Evolutionary conservation across 2,113 vertebrate species (phyloP), one percentile per base, ranked within the genome.

Genomic region (Psilopogon haemacephalus): DNA sequence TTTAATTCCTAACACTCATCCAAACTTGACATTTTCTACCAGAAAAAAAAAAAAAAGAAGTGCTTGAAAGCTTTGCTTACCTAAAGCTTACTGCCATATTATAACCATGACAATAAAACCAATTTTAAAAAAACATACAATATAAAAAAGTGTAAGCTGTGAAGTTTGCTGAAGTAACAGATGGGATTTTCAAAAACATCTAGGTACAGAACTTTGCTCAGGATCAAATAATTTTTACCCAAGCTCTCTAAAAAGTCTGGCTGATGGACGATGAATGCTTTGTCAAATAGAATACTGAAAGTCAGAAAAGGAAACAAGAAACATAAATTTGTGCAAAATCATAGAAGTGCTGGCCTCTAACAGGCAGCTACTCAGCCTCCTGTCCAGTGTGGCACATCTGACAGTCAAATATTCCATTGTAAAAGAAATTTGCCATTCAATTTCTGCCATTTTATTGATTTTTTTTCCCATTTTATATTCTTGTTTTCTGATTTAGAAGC

Each of bases 401-500:
- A 8, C 32, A 68, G 20, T 82, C 30, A 78, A 91, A 58, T 78
- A n/a, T 86, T 68, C 58, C 52, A 40, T 20, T 94, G 38, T 76
- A 60, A 88, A 89, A 93, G 35, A 28, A 58, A 67, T 83, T 79
- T 94, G n/a, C 54, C 33, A 46, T 68, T 38, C 38, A 18, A 12
- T 87, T 64, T 40, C 64, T 70, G 33, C 55, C n/a, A 23, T 60
- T 42, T 72, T 85, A 73, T 79, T 83, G 71, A 89, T 69, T 79
- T 52, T 54, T 54, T 54, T 28, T 54, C 93, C 88, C 27, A 7
- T 50, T 80, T 78, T 75, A 68, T n/a, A 19, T 91, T 94, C 44
- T 94, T 84, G 42, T 70, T 93, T 97, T 95, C 90, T 83, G 72
- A 95, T 96, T 90, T 97, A 99, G 99, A 98, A 96, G 98, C 98